phyloP scores from a whole-genome alignment of 2,888 invertebrate species.

The Patella pellucida region DNA sequence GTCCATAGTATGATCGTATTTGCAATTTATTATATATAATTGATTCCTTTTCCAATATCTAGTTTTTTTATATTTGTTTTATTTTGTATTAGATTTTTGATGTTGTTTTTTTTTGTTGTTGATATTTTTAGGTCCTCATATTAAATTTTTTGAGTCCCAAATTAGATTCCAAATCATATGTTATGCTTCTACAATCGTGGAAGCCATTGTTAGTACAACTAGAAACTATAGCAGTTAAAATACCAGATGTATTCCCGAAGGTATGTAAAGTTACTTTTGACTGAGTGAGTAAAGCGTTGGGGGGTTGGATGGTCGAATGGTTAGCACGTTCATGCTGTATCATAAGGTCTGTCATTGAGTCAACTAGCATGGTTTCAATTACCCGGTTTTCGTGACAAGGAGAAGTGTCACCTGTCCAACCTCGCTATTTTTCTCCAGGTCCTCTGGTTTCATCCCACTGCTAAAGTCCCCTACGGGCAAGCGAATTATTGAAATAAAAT shows the following conservation, averaged over 20 bases:
- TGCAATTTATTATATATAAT: neutral
- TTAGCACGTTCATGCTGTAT: too few relatives aligned
- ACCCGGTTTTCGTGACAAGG: too few relatives aligned
- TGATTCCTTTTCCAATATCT: neutral
- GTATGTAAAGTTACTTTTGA: slow-evolving; percentile 47
- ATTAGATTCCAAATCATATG: slow-evolving; percentile 51
- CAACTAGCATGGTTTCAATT: too few relatives aligned
- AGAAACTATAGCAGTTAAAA: slow-evolving; percentile 41
- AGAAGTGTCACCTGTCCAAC: too few relatives aligned
- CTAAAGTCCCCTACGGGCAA: too few relatives aligned
- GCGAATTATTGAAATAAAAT: too few relatives aligned
- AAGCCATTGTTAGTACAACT: slow-evolving; percentile 51
- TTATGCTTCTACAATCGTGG: slow-evolving; percentile 54
- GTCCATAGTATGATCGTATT: neutral
- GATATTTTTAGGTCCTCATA: slow-evolving; percentile 45
- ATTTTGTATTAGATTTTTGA: neutral
- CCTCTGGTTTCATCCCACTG: too few relatives aligned
- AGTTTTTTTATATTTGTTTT: neutral
- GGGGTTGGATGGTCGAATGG: too few relatives aligned
- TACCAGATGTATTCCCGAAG: slow-evolving; percentile 57
- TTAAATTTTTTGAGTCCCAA: slow-evolving; percentile 55
- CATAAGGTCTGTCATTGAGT: too few relatives aligned
- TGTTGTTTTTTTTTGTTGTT: neutral
- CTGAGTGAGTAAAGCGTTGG: slow-evolving; percentile 19
- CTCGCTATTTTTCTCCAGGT: too few relatives aligned